Base-by-base conservation (phyloP, 92 coral and sea anemone genomes). In the Muricea muricata region DNA sequence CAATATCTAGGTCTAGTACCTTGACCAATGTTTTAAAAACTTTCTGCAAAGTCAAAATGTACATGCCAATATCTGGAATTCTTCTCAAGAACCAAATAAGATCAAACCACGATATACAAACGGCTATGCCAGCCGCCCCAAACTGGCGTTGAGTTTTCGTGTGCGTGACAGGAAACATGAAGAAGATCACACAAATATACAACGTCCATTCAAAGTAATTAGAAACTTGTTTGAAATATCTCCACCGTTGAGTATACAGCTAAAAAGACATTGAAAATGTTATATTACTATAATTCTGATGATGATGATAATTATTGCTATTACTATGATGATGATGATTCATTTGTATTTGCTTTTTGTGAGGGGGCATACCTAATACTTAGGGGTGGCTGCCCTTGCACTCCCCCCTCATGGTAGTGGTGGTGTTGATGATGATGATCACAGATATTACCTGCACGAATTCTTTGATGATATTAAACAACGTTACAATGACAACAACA, bases 121-220 rank as follows among this genome's bases (percentile, higher is more conserved):
- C 37, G 21, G 70, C 70, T n/a, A 63, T 63, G 70, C 37, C 70
- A 63, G 70, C 70, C 9, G 70, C 70, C 21, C 37, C 37, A 63
- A 63, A 63, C 70, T 63, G 70, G 37, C 39, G n/a, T 63, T 63
- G 37, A 63, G 70, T 63, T 63, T 63, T 63, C 12, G 70, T 63
- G 7, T 15, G 10, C 21, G 1, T 63, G n/a, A 63, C 70, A 2
- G 70, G 70, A 24, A 63, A 63, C 70, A 63, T 63, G 37, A 63
- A 63, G 3, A 2, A 11, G 3, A 63, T 2, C 37, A 63, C 70
- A 13, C 37, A 63, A 12, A 63, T 4, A 28, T 25, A 63, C 70
- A 63, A 63, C 8, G 35, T 63, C 70, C 70, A 63, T 20, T 63
- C 37, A 7, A 29, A 63, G 30, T 26, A 63, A 63, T 63, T 63